Conservation (phyloP, 1,140 invertebrate species). For the Micrasema minimum region DNA sequence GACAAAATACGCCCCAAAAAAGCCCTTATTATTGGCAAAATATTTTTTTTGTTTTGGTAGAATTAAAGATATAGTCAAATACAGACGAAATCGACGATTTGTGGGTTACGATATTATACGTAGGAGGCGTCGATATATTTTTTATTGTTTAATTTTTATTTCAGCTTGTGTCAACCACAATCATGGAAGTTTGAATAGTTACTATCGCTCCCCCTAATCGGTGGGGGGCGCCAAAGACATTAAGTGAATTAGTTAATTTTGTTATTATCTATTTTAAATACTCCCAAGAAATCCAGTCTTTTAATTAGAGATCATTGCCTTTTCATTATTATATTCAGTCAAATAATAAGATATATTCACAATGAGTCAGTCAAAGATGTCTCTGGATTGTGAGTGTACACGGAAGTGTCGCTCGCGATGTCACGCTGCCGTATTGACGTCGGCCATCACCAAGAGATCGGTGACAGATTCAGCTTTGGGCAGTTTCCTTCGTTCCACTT, state of each 20-base stretch:
- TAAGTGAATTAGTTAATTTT: slow-evolving; percentile 26
- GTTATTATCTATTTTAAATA: background rate
- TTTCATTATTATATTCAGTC: slow-evolving; percentile 9
- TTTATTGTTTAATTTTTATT: slow-evolving; percentile 49
- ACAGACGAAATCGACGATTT: no score
- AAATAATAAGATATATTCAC: slow-evolving; percentile 26
- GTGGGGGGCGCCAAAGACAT: slow-evolving; percentile 37
- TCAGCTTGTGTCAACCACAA: slow-evolving; percentile 57
- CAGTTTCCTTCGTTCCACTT: slow-evolving; percentile 69
- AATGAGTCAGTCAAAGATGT: slow-evolving; percentile 60
- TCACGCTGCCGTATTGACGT: slow-evolving; percentile 71
- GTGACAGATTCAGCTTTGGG: slow-evolving; percentile 68
- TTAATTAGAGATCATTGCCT: no score
- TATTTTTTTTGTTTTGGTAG: no score
- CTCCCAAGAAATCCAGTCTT: background rate
- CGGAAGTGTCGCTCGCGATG: slow-evolving; percentile 69
- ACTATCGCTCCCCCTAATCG: slow-evolving; percentile 38
- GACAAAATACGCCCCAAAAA: no score
- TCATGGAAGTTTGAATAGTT: slow-evolving; percentile 60
- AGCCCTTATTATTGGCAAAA: no score
- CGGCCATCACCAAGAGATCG: slow-evolving; percentile 70
- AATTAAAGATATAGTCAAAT: no score
- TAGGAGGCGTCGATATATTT: no score
- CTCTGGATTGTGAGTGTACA: slow-evolving; percentile 62
- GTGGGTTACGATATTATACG: no score